Evolutionary conservation across 2,888 invertebrate species (phyloP).

Genomic region (Lasioglossum zephyrum): DNA sequence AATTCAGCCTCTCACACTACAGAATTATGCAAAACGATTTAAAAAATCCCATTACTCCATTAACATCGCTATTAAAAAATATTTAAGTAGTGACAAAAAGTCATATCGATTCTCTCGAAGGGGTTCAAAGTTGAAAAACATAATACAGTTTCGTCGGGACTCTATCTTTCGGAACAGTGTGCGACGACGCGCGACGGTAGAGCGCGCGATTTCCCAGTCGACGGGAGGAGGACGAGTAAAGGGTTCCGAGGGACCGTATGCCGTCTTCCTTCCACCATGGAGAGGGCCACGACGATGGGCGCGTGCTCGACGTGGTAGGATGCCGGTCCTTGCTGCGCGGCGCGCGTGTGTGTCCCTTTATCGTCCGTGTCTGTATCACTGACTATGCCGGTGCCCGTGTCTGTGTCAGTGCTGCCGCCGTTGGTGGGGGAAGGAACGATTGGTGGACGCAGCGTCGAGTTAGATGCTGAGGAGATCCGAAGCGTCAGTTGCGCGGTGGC

Average conservation of each 20-base stretch:
- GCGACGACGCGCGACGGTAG: constrained; percentile 3
- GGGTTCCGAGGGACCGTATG: constrained; percentile 34
- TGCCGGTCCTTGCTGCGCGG: constrained; percentile 39
- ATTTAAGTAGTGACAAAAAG: no score
- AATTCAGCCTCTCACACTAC: background rate
- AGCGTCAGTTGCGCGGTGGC: constrained; percentile 82
- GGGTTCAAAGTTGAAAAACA: background rate
- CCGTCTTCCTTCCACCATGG: constrained; percentile 51
- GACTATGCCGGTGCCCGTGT: background rate
- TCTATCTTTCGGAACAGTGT: background rate
- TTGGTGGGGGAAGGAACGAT: constrained; percentile 79
- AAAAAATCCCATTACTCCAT: background rate
- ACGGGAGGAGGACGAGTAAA: constrained; percentile 24
- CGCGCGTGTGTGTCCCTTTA: constrained; percentile 6
- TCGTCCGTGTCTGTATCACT: background rate
- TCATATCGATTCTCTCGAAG: background rate
- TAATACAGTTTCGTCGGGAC: background rate
- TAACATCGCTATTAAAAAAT: no score
- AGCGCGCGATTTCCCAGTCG: constrained; percentile 33
- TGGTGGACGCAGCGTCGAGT: constrained; percentile 81
- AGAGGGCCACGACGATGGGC: constrained; percentile 50
- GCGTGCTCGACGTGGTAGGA: constrained; percentile 65
- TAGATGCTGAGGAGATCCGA: constrained; percentile 80
- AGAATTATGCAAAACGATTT: background rate
- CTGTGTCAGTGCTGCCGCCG: constrained; percentile 64